These are phyloP conservation scores for Acronicta psi DNA, from an alignment of 2,888 invertebrate species.

Conservation along the genomic window DNA sequence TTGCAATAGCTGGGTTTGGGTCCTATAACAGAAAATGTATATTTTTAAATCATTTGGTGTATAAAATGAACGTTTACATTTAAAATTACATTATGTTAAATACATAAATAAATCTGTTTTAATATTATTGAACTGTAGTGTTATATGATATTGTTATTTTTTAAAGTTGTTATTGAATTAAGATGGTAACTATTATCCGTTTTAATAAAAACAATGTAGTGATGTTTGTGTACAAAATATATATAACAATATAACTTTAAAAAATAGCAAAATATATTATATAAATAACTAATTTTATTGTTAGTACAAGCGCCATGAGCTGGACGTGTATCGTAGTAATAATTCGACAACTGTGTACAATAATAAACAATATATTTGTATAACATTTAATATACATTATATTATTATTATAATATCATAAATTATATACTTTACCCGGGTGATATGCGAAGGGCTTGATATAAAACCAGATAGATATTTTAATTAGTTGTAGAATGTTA, in stretches of 20 bases:
- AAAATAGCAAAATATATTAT: constrained; percentile 11
- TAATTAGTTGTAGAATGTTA: constrained; percentile 3
- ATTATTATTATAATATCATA: constrained; percentile 33
- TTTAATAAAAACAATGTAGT: no score
- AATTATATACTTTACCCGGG: constrained; percentile 22
- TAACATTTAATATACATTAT: constrained; percentile 51
- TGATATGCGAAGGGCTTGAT: constrained; percentile 15
- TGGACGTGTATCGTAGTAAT: constrained; percentile 85
- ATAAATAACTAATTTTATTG: constrained; percentile 21
- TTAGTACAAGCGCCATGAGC: constrained; percentile 69
- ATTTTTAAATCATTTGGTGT: constrained; percentile 45
- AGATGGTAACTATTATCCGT: no score
- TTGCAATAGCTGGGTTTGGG: constrained; percentile 83
- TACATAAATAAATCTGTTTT: constrained; percentile 23
- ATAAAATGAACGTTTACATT: constrained; percentile 44
- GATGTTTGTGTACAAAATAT: background rate
- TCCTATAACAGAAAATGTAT: constrained; percentile 62
- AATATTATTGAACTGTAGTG: constrained; percentile 12
- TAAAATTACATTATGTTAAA: constrained; percentile 39
- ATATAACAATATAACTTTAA: constrained; percentile 21
- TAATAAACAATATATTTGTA: constrained; percentile 57
- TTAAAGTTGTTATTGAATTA: constrained; percentile 11
- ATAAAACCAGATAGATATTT: background rate
- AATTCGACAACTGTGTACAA: constrained; percentile 73
- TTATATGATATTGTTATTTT: constrained; percentile 12